Evolutionary conservation across 2,888 invertebrate genomes (phyloP), one percentile per base, ranked within the genome.

Genomic region (Agriopis aurantiaria): DNA sequence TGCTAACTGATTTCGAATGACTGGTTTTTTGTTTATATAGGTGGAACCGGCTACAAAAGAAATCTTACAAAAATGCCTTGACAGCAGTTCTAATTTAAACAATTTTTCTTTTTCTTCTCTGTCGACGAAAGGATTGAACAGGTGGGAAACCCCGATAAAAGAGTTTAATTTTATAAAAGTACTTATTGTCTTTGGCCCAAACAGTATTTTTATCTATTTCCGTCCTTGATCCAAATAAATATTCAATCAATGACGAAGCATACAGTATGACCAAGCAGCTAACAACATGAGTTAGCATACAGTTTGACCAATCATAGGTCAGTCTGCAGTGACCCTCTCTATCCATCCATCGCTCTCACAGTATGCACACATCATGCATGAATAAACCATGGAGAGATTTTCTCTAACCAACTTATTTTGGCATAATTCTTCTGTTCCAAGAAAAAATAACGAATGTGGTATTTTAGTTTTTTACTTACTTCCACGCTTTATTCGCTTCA

Each of bases 201-300:
- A 46, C 46, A 12, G 12, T 23, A 23, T 33, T 52, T 52, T 33
- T 23, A 23, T 11, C 23, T 23, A 33, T 52, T 57, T 60, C 14
- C 33, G n/a, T 11, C 56, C 55, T n/a, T 41, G 46, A 58, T 58
- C 46, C 14, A 49, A 56, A 67, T 68, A 62, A 48, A 68, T 63
- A 68, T 69, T 64, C 60, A 59, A 60, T 40, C 43, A 57, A 43
- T 64, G 69, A 65, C 53, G 41, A 33, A 51, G 53, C 68, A 48
- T 33, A 33, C 58, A 58, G 46, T 33, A 33, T 46, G 58, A 58
- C 58, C 33, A 51, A 62, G 43, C 56, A 57, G 43, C 9, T 12
- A 7, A 33, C 40, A 55, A 8, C 41, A 8, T 40, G 12, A 33
- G 3, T 4, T 17, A 55, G n/a, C 33, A 41, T 17, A 12, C 14